Evolutionary conservation across 64 coral and sea anemone genomes (phyloP), one percentile per base, ranked within the genome.

Genomic region (Stylophora pistillata): DNA sequence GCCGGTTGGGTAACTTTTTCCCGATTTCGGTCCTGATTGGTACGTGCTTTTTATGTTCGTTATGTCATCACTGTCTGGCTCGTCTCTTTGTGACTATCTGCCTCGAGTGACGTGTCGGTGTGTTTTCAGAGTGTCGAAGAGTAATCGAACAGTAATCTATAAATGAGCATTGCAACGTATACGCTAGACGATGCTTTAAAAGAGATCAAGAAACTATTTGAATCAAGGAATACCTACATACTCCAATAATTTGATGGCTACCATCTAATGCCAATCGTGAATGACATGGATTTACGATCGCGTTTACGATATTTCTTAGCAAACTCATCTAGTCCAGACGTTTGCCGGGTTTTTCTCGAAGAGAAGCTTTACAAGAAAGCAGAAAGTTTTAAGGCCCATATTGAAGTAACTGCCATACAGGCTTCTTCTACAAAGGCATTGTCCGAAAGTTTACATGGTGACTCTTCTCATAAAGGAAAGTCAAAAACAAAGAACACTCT

Each of bases 251-350:
- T 85, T 54, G 74, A 88, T 88, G 74, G 56, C 26, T 32, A 76
- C 58, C 71, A 91, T 28, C 72, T 53, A 70, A 60, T 85, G 80
- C 89, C 89, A 85, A 52, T 91, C 15, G 89, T 91, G 17, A 91
- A 85, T 85, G 89, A 91, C 89, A 85, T n/a, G n/a, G 74, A 91
- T 58, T 58, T 91, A 15, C 79, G 69, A 66, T 85, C 71, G 37
- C 86, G 89, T 76, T 82, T 77, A n/a, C 56, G 79, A 75, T 91
- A 91, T 91, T 91, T 91, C 84, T 47, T 60, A 27, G 86, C 74
- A 26, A 88, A 88, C 78, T 23, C 58, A 62, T 63, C 5, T 58
- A 65, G 64, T 84, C 58, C 57, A 84, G 32, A 69, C 30, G 29
- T 84, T 62, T 88, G 86, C 52, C 74, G 29, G 31, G 66, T 88